phyloP scores from a whole-genome alignment of 2,797 vertebrate species.

The Clarias pachynema region DNA sequence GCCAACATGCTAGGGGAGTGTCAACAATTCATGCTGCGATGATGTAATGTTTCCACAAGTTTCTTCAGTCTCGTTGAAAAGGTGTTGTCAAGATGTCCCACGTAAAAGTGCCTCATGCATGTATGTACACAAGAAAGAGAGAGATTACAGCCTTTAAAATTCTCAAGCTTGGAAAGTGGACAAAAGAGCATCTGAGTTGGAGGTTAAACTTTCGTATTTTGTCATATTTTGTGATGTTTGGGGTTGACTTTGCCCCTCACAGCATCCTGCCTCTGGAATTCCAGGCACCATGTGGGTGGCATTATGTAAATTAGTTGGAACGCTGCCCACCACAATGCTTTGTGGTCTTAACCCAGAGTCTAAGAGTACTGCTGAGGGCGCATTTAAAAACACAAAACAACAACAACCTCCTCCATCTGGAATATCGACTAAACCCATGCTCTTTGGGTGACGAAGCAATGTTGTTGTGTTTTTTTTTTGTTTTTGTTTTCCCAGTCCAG shows the following conservation, averaged over 20 bases:
- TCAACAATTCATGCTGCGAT: neutral
- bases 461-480: neutral
- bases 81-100: neutral
- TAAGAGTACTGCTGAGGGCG: neutral
- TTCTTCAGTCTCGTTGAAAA: neutral
- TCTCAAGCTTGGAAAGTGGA: neutral
- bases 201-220: neutral
- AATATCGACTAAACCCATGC: neutral
- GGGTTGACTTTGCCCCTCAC: neutral
- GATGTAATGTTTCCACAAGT: neutral
- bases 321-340: neutral
- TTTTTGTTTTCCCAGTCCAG: neutral
- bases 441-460: neutral
- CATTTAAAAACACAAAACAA: too few species aligned
- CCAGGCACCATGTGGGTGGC: neutral
- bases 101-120: neutral
- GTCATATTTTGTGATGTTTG: neutral
- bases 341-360: constrained; percentile 5
- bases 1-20: neutral
- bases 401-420: neutral
- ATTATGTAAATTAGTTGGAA: constrained; percentile 18
- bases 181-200: neutral
- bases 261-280: neutral
- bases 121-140: neutral
- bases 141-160: too few species aligned